Evolutionary conservation across 2,113 vertebrate genomes (phyloP), one percentile per base, ranked within the genome.

Genomic region (Lamprologus ornatipinnis): DNA sequence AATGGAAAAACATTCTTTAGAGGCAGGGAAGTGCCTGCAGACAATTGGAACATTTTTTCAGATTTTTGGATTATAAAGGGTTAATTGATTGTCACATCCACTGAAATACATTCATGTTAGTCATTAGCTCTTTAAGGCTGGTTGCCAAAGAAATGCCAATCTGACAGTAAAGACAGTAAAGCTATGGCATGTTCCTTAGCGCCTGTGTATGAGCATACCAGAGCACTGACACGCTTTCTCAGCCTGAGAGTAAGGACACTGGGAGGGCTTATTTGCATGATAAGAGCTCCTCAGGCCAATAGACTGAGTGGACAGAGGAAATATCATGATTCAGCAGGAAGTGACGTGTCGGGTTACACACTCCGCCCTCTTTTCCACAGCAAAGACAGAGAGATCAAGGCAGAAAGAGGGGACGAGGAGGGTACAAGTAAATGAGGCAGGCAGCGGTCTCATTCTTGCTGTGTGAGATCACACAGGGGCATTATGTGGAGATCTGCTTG

Each of bases 311-410:
- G 80, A 87, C 51, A 35, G 68, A 85, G 89, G 94, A 92, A 94
- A 90, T 90, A 88, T 94, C 89, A 93, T 94, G 93, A 93, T 90
- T 89, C 89, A 93, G 83, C 84, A 92, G 95, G 94, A 96, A 95
- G 91, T 92, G 93, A 94, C 90, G 95, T 96, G 93, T 96, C 89
- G 37, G 88, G 87, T 96, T 96, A 92, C 96, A 89, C 55, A 11
- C 92, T 91, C 92, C 88, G 88, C 94, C 93, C 88, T 85, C 85
- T 91, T 90, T 89, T 92, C 85, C 93, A 88, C 58, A 78, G 87
- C 85, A 84, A 31, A 79, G 80, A 40, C 79, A 31, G 82, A 87
- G 83, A 19, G 84, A 88, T 60, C 82, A 85, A 89, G 87, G 60
- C 75, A 86, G 89, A 79, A 65, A 82, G 86, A 84, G 83, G 84